Evolutionary conservation across 2,888 invertebrate genomes (phyloP), one percentile per base, ranked within the genome.

Genomic region (Cheilosia urbana): DNA sequence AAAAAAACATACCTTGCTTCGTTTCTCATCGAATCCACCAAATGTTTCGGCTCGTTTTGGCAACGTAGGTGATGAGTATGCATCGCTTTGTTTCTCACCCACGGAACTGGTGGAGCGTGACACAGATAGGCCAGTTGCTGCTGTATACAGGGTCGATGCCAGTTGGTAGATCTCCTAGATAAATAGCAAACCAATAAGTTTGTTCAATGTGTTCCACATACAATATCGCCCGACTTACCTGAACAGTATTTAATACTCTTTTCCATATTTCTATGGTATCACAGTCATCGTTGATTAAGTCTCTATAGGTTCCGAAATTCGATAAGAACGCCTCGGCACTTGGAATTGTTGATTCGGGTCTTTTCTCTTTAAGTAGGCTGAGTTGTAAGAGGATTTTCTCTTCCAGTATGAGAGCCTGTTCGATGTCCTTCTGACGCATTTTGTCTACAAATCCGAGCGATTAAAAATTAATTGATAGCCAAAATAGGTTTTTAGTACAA

Each of bases 41-140:
- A 98, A 99, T 4, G 98, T 98, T 93, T 98, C 98, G 0, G 98
- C 98, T 37, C 98, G 94, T 89, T 98, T 96, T 19, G 98, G 98
- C 84, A 98, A 92, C 45, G 96, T 96, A 17, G 97, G 96, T 34
- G 97, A 96, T 85, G 96, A 95, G 91, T 97, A 98, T 0, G 96
- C 95, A 30, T 95, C 95, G 89, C 97, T 97, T 89, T 98, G 97
- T 68, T 97, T 95, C 93, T 98, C 98, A 5, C 98, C 98, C 0
- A 97, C 98, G 30, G 98, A 98, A 92, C 98, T 98, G 19, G 97
- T 96, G 91, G 98, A 98, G 65, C 98, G 95, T 11, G 97, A 97
- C 15, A 98, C 93, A 77, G 96, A 96, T 42, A 96, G 95, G 62
- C 97, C 96, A 2, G 92, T 92, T 19, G 92, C 91, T 27, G 95